Evolutionary conservation across 1,140 invertebrate species (phyloP).

Genomic region (Microplitis mediator): DNA sequence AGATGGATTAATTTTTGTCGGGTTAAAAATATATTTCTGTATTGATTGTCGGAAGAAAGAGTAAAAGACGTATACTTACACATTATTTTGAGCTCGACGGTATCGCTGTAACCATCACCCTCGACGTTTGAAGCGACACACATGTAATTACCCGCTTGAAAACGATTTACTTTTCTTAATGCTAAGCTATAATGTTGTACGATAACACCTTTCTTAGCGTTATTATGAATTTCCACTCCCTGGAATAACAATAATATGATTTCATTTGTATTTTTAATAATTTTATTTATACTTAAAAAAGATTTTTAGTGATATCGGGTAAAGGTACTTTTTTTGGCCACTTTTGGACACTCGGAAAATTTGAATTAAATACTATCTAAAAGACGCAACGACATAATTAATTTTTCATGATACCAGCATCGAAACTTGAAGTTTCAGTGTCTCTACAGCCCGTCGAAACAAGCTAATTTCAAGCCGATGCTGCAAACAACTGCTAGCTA

Average conservation of each 20-base stretch:
- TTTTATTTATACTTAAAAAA: no score
- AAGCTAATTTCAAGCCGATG: no score
- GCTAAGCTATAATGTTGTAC: slow-evolving; percentile 81
- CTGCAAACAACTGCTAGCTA: no score
- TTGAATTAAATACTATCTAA: no score
- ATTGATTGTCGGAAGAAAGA: slow-evolving; percentile 19
- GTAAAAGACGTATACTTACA: slow-evolving; percentile 71
- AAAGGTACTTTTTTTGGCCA: no score
- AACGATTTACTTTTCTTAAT: slow-evolving; percentile 75
- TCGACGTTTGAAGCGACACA: slow-evolving; percentile 88
- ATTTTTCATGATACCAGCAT: no score
- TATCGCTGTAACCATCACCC: slow-evolving; percentile 83
- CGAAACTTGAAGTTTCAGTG: no score
- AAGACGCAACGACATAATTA: no score
- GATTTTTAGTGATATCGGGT: no score
- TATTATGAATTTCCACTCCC: slow-evolving; percentile 81
- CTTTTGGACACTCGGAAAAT: no score
- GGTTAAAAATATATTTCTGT: slow-evolving; percentile 14
- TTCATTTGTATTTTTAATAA: neutral
- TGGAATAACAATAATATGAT: slow-evolving; percentile 50
- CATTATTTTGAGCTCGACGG: slow-evolving; percentile 82
- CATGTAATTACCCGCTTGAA: slow-evolving; percentile 84
- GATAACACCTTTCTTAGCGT: slow-evolving; percentile 80
- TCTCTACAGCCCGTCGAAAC: no score
- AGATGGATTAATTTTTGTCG: no score